Percentiles rank a stretch among this genome's conserved stretches.
phyloP scores from a whole-genome alignment of 2,113 vertebrate genomes.

The Myocastor coypus region DNA sequence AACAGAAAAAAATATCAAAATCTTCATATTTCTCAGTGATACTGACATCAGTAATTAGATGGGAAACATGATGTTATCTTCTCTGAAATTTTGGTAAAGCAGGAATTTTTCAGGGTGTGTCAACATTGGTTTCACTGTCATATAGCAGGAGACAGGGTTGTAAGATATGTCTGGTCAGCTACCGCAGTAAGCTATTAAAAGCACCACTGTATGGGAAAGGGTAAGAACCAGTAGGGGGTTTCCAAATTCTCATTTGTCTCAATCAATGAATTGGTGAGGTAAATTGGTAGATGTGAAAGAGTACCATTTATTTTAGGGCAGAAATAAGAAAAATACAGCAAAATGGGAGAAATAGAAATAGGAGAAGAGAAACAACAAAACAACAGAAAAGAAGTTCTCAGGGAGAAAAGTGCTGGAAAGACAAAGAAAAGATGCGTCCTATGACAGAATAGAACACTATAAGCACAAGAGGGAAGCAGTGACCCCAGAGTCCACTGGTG shows the following conservation, averaged over 20 bases:
- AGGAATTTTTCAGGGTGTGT: not conserved
- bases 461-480: not conserved
- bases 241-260: not conserved
- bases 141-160: not conserved
- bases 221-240: not conserved
- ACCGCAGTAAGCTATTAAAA: not conserved
- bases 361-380: too few relatives aligned
- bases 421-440: not conserved
- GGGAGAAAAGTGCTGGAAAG: not conserved
- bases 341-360: not conserved
- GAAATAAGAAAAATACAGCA: not conserved
- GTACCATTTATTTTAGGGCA: not conserved
- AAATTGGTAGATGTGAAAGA: not conserved
- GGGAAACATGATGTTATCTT: not conserved
- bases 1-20: not conserved
- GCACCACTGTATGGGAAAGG: not conserved
- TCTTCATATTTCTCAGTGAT: not conserved
- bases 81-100: conserved; percentile 30
- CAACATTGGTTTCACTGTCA: not conserved
- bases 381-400: not conserved
- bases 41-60: not conserved
- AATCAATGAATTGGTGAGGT: not conserved
- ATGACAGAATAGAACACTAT: not conserved
- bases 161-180: not conserved
- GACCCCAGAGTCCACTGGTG: not conserved